Conservation (phyloP, 1,140 invertebrate species). For the Eueides isabella region DNA sequence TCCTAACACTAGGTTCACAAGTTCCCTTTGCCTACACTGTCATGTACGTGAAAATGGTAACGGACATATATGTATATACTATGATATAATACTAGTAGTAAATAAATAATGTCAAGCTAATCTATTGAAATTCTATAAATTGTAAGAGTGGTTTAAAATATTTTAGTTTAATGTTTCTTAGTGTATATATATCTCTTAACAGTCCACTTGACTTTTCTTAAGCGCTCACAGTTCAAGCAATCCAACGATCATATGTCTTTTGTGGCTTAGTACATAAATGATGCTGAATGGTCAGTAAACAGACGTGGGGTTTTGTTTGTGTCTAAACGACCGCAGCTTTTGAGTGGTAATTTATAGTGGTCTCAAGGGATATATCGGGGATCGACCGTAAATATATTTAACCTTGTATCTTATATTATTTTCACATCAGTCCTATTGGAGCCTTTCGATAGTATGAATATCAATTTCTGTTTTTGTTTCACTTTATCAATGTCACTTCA, state of each 20-base stretch:
- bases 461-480: neutral
- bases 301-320: slow-evolving; percentile 42
- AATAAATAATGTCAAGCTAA: neutral
- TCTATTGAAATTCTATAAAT: no score
- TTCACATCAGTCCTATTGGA: slow-evolving; percentile 19
- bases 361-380: slow-evolving; percentile 49
- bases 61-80: no score
- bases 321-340: slow-evolving; percentile 43
- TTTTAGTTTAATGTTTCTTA: neutral
- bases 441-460: slow-evolving; percentile 6
- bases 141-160: neutral
- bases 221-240: neutral
- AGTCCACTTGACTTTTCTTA: neutral
- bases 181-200: neutral
- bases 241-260: slow-evolving; percentile 24
- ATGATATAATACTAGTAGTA: no score
- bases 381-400: slow-evolving; percentile 47
- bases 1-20: no score
- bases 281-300: slow-evolving; percentile 48
- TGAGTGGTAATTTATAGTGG: slow-evolving; percentile 54
- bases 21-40: no score
- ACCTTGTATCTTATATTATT: slow-evolving; percentile 29
- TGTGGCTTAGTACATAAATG: slow-evolving; percentile 39
- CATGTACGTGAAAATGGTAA: no score
- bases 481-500: no score